phyloP scores from a whole-genome alignment of 2,888 invertebrate species.

The Halocaridina rubra region DNA sequence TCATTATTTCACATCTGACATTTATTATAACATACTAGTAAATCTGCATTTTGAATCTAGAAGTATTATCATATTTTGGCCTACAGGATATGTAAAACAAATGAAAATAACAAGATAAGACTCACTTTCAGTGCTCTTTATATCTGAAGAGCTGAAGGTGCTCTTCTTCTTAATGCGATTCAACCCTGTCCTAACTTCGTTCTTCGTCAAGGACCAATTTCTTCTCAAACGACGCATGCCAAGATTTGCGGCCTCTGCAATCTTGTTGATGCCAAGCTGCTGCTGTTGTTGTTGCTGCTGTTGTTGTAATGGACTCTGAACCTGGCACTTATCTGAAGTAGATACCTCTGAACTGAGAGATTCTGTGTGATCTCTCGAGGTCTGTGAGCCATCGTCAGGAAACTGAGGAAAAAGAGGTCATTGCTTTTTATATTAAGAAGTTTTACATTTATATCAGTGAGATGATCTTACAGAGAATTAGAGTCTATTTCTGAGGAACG shows the following conservation, averaged over 20 bases:
- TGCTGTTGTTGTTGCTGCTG: conserved; percentile 71
- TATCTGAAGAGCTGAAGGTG: conserved; percentile 55
- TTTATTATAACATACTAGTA: no score
- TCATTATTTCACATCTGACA: no score
- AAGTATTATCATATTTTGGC: no score
- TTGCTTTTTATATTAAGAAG: no score
- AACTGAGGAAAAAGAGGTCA: conserved; percentile 8
- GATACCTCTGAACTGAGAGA: conserved; percentile 39
- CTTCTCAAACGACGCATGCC: conserved; percentile 78
- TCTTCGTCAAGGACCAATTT: conserved; percentile 73
- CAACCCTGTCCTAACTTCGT: conserved; percentile 74
- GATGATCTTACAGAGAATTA: no score
- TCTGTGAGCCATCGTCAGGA: conserved; percentile 33
- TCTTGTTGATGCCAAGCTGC: conserved; percentile 76
- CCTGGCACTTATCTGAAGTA: conserved; percentile 1
- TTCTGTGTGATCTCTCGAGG: conserved; percentile 30
- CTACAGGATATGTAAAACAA: no score
- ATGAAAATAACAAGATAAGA: no score
- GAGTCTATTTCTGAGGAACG: no score
- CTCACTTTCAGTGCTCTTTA: conserved; percentile 57
- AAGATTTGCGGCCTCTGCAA: conserved; percentile 75
- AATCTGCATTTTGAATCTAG: no score
- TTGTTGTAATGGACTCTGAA: background rate
- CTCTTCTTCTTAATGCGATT: conserved; percentile 70
- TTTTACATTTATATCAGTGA: no score